Base-by-base conservation (phyloP, 2,113 vertebrate species). In the Hypomesus transpacificus region DNA sequence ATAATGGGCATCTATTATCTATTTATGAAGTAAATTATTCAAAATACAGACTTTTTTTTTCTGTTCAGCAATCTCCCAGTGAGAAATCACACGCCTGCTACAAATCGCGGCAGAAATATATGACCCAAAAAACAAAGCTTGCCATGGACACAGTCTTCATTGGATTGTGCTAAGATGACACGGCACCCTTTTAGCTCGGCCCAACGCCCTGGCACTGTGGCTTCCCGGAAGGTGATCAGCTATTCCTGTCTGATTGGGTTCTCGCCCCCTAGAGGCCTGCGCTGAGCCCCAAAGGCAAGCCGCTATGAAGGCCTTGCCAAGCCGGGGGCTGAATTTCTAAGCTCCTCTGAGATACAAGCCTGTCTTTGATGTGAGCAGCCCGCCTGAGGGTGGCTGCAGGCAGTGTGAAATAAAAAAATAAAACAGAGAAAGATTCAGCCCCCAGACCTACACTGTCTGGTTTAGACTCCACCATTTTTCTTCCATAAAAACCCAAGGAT, bases 361-460 rank as follows among this genome's bases (percentile, higher is more conserved):
- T 82, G 70, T 58, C 90, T 93, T 93, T 92, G 89, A 92, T 93
- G 91, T 90, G 81, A 87, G 82, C 87, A 81, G 86, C 86, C 74
- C 75, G 88, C 86, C 91, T 86, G 82, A 79, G 81, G 88, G 84
- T 74, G 75, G 84, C 87, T 85, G 72, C 75, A 56, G 88, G 87
- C 83, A 77, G 60, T 77, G 74, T 22, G 54, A 59, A 75, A 77
- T 46, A 46, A 46, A 13, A 46, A 46, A 46, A 46, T 46, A 11
- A 46, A 46, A 13, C 39, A 2, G 46, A 75, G 31, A 70, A 62
- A 78, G 69, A 76, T 77, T 86, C 69, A 77, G 71, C 75, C 70
- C 68, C 57, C 67, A 61, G 16, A 78, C 81, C 59, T 69, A 69
- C 60, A 60, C 71, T 1, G 59, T 21, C 17, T 63, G 53, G 54